Evolutionary conservation across 2,113 vertebrate species (phyloP).

Genomic region (Neotragus pygmaeus): DNA sequence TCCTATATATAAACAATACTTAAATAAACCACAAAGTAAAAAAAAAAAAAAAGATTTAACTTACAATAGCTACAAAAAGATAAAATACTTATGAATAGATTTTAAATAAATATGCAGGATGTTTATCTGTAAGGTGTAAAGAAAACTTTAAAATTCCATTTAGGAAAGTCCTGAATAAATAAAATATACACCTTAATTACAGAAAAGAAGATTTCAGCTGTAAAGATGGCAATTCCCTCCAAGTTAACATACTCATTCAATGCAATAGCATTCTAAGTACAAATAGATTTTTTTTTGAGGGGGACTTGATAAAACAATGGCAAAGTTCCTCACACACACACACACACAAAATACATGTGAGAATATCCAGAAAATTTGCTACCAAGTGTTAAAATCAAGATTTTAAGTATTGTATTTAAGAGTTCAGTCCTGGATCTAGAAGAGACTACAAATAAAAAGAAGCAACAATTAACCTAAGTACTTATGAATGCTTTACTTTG

Average conservation of each 20-base stretch:
- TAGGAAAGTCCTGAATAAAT: neutral
- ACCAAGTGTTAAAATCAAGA: neutral
- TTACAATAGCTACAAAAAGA: neutral
- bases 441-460: neutral
- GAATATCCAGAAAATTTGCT: neutral
- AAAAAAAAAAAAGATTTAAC: neutral
- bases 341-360: neutral
- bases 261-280: neutral
- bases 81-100: neutral
- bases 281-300: neutral
- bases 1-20: neutral
- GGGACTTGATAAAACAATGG: neutral
- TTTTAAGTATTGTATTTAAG: neutral
- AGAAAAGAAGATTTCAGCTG: neutral
- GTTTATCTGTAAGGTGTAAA: neutral
- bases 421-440: neutral
- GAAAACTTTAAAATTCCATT: neutral
- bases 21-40: neutral
- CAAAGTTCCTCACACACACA: neutral
- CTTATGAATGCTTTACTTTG: neutral
- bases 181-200: neutral
- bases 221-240: neutral
- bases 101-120: neutral
- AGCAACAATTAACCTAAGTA: neutral
- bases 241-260: neutral